A percentile compares a stretch with the other conserved stretches of the same genome.
These are phyloP conservation scores for Acrossocheilus fasciatus DNA, from an alignment of 2,797 vertebrate species.

Conservation along the genomic window DNA sequence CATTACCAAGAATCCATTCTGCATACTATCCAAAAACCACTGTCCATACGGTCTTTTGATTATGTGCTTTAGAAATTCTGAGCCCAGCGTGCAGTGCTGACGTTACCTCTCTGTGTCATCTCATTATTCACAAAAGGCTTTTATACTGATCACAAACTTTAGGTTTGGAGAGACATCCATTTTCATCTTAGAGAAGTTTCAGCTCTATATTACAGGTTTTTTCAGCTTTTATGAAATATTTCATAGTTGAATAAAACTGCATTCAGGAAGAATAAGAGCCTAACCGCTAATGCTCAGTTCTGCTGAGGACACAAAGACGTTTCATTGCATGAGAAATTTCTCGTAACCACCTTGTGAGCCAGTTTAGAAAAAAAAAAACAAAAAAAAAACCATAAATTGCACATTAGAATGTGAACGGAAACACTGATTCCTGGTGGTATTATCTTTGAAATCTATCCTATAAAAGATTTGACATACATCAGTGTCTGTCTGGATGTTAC, in stretches of 20 bases:
- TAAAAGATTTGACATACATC: neutral
- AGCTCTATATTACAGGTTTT: neutral
- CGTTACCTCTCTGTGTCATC: neutral
- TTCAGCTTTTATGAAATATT: neutral
- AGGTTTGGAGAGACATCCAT: neutral
- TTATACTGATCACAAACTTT: conserved; percentile 13
- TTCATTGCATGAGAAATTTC: neutral
- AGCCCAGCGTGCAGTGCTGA: conserved; percentile 3
- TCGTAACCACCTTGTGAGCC: neutral
- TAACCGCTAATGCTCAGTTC: neutral
- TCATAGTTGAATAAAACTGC: neutral
- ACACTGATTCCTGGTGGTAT: neutral
- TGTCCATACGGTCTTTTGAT: conserved; percentile 1
- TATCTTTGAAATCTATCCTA: neutral
- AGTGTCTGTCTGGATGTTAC: neutral
- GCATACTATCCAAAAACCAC: neutral
- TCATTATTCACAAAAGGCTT: neutral
- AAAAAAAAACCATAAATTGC: neutral
- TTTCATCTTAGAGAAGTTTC: neutral
- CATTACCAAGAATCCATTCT: conserved; percentile 23
- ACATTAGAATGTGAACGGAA: neutral
- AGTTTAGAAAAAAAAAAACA: neutral
- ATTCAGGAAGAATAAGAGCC: neutral
- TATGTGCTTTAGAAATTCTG: neutral
- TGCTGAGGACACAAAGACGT: neutral